Evolutionary conservation across 2,113 vertebrate species (phyloP).

Genomic region (Lepisosteus osseus): DNA sequence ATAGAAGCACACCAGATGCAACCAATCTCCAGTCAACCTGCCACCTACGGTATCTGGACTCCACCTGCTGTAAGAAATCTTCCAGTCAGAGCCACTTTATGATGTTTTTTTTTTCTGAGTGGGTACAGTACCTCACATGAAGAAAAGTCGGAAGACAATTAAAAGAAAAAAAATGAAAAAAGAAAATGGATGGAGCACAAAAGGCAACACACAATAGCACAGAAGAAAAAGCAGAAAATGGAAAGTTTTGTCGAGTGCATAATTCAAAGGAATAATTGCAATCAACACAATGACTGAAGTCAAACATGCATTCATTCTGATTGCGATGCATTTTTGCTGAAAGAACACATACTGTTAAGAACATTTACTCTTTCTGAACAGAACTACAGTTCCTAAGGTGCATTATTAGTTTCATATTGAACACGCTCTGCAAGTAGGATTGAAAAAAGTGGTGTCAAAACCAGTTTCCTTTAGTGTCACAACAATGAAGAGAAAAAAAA

Average conservation of each 20-base stretch:
- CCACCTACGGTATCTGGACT: no score
- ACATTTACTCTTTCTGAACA: background rate
- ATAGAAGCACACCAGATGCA: no score
- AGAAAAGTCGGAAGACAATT: background rate
- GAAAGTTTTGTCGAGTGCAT: background rate
- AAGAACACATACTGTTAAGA: constrained; percentile 5
- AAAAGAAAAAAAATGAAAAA: background rate
- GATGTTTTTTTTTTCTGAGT: background rate
- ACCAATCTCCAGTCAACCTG: no score
- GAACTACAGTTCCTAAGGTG: background rate
- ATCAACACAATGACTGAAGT: constrained; percentile 5
- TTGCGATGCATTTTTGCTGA: background rate
- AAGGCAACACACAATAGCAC: background rate
- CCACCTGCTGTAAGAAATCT: background rate
- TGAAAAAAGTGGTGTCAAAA: no score
- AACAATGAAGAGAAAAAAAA: no score
- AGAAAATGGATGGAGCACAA: background rate
- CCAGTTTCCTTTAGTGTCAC: no score
- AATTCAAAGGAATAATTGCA: constrained; percentile 6
- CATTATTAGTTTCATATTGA: background rate
- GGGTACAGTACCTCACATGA: no score
- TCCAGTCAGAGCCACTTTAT: background rate
- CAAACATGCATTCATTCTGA: background rate
- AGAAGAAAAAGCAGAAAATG: background rate
- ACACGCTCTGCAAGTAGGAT: no score